phyloP scores from a whole-genome alignment of 2,113 vertebrate species.

The Percina caprodes region DNA sequence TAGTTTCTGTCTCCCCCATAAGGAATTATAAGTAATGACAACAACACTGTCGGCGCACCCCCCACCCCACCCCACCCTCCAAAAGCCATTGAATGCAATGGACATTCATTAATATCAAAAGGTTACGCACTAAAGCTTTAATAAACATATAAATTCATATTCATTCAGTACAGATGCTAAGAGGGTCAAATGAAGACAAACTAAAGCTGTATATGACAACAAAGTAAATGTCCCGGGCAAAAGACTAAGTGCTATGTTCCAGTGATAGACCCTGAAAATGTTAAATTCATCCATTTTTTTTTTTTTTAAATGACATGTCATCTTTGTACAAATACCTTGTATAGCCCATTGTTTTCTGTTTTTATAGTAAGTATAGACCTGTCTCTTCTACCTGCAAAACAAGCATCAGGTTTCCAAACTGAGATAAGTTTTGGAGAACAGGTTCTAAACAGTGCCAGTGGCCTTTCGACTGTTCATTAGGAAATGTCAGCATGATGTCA shows the following conservation, averaged over 20 bases:
- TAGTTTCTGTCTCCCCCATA: too few relatives aligned
- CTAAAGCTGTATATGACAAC: neutral
- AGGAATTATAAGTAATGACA: too few relatives aligned
- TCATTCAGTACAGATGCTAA: neutral
- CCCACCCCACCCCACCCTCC: too few relatives aligned
- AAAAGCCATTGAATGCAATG: too few relatives aligned
- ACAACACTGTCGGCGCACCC: too few relatives aligned
- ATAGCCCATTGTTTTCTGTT: neutral
- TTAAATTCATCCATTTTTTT: neutral
- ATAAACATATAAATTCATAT: neutral
- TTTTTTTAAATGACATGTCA: neutral
- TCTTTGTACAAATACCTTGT: neutral
- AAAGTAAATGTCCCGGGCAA: neutral
- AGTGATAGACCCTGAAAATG: neutral
- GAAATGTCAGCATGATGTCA: neutral
- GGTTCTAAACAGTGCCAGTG: neutral
- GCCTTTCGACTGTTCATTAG: neutral
- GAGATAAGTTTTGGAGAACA: neutral
- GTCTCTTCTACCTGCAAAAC: neutral
- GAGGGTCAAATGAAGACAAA: conserved; percentile 1
- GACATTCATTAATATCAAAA: too few relatives aligned
- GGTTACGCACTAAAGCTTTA: too few relatives aligned
- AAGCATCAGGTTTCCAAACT: neutral
- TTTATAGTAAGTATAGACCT: neutral
- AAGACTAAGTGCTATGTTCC: neutral